A percentile compares a stretch with the other conserved stretches of the same genome.
Evolutionary conservation across 2,888 invertebrate species (phyloP).

Genomic region (Poecilus cupreus): DNA sequence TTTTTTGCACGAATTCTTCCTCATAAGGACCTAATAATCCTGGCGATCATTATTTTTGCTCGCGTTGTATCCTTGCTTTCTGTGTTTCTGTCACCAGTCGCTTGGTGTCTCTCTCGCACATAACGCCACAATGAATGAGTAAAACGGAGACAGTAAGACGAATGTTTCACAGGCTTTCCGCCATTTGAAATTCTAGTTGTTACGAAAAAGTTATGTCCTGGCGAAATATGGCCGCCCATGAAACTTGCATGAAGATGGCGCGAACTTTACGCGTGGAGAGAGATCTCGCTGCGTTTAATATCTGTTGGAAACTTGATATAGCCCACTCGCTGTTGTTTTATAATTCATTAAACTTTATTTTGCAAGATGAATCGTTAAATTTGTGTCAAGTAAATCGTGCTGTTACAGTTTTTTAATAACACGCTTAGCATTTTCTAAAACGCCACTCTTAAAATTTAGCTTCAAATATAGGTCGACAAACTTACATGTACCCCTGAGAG

Average conservation of each 20-base stretch:
- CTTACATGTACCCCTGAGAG: too few species aligned
- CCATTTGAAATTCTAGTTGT: constrained; percentile 56
- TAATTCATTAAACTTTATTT: constrained; percentile 50
- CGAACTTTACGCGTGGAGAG: not conserved
- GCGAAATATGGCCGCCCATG: constrained; percentile 47
- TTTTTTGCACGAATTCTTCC: constrained; percentile 33
- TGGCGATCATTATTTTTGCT: constrained; percentile 48
- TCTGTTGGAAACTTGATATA: constrained; percentile 41
- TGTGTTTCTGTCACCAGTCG: constrained; percentile 30
- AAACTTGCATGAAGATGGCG: constrained; percentile 48
- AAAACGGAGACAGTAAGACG: constrained; percentile 7
- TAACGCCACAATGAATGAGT: constrained; percentile 15
- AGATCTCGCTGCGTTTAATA: constrained; percentile 33
- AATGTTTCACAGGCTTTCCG: constrained; percentile 48
- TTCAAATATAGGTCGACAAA: too few species aligned
- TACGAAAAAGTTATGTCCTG: constrained; percentile 51
- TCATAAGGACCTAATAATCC: constrained; percentile 54
- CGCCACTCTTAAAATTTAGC: not conserved
- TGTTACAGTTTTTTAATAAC: constrained; percentile 11
- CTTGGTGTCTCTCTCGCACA: not conserved
- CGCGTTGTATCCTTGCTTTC: constrained; percentile 43
- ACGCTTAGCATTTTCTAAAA: not conserved
- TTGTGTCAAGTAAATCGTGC: constrained; percentile 15
- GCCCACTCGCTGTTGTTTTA: constrained; percentile 44
- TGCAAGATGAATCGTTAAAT: constrained; percentile 27